A percentile compares a stretch with the other conserved stretches of the same genome.
These are phyloP conservation scores for Parnassius smintheus DNA, from an alignment of 2,888 invertebrate genomes.

Conservation along the genomic window DNA sequence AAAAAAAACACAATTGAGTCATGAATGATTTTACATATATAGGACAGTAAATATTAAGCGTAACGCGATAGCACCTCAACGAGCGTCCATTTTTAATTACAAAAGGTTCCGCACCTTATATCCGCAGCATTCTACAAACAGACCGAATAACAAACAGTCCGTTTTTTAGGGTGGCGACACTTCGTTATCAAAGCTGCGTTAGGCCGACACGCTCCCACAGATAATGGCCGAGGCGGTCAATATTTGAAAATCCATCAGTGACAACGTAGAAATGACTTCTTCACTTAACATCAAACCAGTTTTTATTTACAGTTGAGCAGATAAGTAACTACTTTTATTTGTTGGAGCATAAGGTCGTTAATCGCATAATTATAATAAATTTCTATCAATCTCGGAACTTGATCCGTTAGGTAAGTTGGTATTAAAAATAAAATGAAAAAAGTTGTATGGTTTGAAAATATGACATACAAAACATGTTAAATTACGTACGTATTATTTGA, in stretches of 20 bases:
- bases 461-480: background rate
- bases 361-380: background rate
- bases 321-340: background rate
- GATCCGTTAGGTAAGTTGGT: conserved; percentile 22
- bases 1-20: no score
- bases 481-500: background rate
- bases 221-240: conserved; percentile 73
- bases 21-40: background rate
- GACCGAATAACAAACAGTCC: conserved; percentile 61
- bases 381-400: background rate
- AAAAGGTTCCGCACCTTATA: conserved; percentile 58
- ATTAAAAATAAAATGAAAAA: conserved; percentile 59
- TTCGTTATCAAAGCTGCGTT: conserved; percentile 61
- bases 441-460: conserved; percentile 25
- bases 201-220: conserved; percentile 55
- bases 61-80: conserved; percentile 38
- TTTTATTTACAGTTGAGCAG: background rate
- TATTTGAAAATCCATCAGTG: conserved; percentile 78
- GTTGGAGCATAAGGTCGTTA: background rate
- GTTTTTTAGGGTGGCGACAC: conserved; percentile 60
- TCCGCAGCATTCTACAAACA: conserved; percentile 54
- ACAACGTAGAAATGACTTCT: conserved; percentile 70
- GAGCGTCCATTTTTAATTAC: conserved; percentile 58
- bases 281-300: conserved; percentile 51
- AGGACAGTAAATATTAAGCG: conserved; percentile 27